phyloP scores from a whole-genome alignment of 2,113 vertebrate species.

The Holacanthus passer region DNA sequence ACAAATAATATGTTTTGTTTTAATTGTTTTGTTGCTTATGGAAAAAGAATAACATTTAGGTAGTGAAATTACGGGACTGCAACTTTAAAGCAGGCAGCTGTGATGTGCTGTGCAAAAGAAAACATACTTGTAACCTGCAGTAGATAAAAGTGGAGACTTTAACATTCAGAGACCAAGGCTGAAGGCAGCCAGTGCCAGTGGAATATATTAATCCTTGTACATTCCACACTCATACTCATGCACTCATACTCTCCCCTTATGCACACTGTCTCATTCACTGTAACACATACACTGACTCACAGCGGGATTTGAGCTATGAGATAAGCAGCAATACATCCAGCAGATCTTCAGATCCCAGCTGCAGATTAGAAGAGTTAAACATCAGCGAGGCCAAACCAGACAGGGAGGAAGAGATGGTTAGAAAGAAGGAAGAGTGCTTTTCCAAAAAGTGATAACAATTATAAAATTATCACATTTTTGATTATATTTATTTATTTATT shows the following conservation, averaged over 20 bases:
- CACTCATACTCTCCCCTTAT: neutral
- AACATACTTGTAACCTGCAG: neutral
- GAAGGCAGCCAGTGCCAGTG: neutral
- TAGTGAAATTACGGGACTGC: neutral
- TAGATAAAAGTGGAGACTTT: neutral
- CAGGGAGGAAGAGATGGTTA: neutral
- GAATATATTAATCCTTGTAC: slow-evolving; percentile 1
- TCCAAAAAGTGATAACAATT: no score
- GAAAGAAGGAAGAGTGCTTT: neutral
- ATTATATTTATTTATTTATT: no score
- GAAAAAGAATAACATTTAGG: neutral
- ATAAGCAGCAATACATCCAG: slow-evolving; percentile 15
- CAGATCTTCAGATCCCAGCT: slow-evolving; percentile 14
- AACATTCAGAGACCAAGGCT: slow-evolving; percentile 2
- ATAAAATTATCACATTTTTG: no score
- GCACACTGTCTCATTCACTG: neutral
- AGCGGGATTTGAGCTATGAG: slow-evolving; percentile 10
- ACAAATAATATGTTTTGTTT: no score
- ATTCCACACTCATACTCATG: neutral
- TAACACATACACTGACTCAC: neutral
- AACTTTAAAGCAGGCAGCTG: neutral
- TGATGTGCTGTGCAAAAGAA: neutral
- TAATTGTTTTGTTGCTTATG: no score
- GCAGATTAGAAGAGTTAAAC: slow-evolving; percentile 29
- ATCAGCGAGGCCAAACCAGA: neutral